Base-by-base conservation (phyloP, 2,113 vertebrate species). In the Felis chaus region DNA sequence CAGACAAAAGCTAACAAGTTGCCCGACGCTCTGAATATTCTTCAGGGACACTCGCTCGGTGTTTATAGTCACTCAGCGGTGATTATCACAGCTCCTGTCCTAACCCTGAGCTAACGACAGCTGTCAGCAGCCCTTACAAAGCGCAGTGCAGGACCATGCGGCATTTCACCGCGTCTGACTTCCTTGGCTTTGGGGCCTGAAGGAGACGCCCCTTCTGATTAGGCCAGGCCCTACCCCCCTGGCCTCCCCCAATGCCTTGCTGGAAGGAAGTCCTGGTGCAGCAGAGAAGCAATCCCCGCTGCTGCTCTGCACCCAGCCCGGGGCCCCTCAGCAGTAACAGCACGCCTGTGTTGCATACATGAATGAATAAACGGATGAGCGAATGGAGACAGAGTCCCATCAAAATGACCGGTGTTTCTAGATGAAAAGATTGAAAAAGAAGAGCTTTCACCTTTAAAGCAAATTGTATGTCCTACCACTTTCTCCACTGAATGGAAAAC, bases 1-100 rank as follows among this genome's bases (percentile, higher is more conserved):
- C 88, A 96, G 84, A 95, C 79, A 74, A 27, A 48, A 88, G 85
- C 89, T 95, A 97, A 92, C 96, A 97, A 97, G 96, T 95, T 89
- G 73, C 82, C 74, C 57, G 57, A 96, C 95, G 29, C 66, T 69
- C 55, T 13, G 50, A 41, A 79, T 92, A 63, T 55, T 89, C 80
- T 23, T 71, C 2, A 15, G 95, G 84, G 94, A 89, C 23, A 2
- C 1, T 10, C 31, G 3, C 1, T 10, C 31, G 6, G 50, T 87
- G 95, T 96, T 97, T 92, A 89, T 76, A 92, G 92, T 87, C 95
- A 94, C 91, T 98, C 93, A 63, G 36, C 5, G 13, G 57, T 79
- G 92, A 97, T 96, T 90, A 96, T 57, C 79, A 65, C 65, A 85
- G 41, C 90, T 50, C 69, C n/a, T 33, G 97, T 74, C 76, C n/a